Base-by-base conservation (phyloP, 2,888 invertebrate species). In the Eutolmus rufibarbis region DNA sequence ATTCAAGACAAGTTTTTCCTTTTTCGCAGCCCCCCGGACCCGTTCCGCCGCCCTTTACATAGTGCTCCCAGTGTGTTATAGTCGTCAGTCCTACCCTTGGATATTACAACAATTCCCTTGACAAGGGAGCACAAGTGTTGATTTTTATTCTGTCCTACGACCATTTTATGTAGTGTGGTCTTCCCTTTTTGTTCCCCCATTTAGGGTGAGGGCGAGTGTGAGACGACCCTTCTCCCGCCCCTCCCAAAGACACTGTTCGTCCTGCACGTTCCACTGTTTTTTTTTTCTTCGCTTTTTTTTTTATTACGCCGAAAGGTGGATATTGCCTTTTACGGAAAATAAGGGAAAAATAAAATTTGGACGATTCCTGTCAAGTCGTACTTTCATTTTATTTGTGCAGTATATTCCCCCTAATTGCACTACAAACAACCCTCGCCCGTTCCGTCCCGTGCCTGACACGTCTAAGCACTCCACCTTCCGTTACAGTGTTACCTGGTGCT, bases 101-200 rank as follows among this genome's bases (percentile, higher is more conserved):
- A 66, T 84, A 84, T 66, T 66, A 84, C 84, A 74, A 84, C 84
- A 84, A 84, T 84, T 84, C 84, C 84, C 84, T 84, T 84, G 84
- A 66, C 84, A 84, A 84, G 84, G 74, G 84, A 66, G 84, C 84
- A 84, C 66, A 37, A 84, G 84, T 84, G 84, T 84, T 84, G 84
- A 66, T 84, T 84, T 84, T 84, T 84, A 84, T 84, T 84, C 84
- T 84, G 84, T 84, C 66, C 84, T 84, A 84, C 84, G 84, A 84
- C 84, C 84, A 84, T 84, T 84, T 84, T 84, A 84, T 84, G 66
- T 46, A 84, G 84, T 66, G 84, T 74, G 84, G 84, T 84, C 84
- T 66, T 84, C 74, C 74, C 43, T 84, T 84, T 84, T 57, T 84
- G 40, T 23, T 84, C 40, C 37, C 66, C 66, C 12, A 66, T 57